Base-by-base conservation (phyloP, 2,113 vertebrate genomes). In the Prochilodus magdalenae region DNA sequence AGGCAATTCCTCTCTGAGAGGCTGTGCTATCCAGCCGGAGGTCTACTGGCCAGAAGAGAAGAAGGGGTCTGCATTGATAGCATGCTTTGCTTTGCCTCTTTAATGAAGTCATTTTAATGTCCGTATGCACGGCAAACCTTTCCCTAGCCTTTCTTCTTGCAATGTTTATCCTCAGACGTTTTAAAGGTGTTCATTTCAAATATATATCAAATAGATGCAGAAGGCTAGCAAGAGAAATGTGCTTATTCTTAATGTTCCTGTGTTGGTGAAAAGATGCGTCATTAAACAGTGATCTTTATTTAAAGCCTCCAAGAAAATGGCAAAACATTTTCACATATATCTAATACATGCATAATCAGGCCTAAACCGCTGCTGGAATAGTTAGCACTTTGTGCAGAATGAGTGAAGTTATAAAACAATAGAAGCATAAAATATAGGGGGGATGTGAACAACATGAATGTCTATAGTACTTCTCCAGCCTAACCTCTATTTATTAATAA, bases 1-100 rank as follows among this genome's bases (percentile, higher is more conserved):
- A 93, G 89, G 84, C 86, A 83, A 89, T 90, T 88, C 89, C 90
- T 75, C 83, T 55, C 86, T 81, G 86, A 85, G 83, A 86, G 82
- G 79, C 87, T 83, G 85, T 59, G 86, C 87, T 88, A 91, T 83
- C 79, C 88, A 89, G 89, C 77, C 85, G 79, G 83, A 74, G 86
- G 83, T 85, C 81, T 83, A 84, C 80, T 89, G 90, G 88, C 86
- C 91, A 81, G 91, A 82, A 72, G 79, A 85, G 85, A 90, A 83
- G 83, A 81, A 78, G 71, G 51, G 77, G 29, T 73, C 66, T 66
- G 69, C 49, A 8, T 15, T 36, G 49, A 59, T 51, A 33, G 79
- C 84, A 89, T 85, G 89, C 86, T 71, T 84, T 89, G 84, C 84
- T 89, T 84, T 83, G 75, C 83, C 77, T 73, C 84, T 80, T 81